Base-by-base conservation (phyloP, 2,797 vertebrate genomes). In the Melanotaenia parkinsoni region DNA sequence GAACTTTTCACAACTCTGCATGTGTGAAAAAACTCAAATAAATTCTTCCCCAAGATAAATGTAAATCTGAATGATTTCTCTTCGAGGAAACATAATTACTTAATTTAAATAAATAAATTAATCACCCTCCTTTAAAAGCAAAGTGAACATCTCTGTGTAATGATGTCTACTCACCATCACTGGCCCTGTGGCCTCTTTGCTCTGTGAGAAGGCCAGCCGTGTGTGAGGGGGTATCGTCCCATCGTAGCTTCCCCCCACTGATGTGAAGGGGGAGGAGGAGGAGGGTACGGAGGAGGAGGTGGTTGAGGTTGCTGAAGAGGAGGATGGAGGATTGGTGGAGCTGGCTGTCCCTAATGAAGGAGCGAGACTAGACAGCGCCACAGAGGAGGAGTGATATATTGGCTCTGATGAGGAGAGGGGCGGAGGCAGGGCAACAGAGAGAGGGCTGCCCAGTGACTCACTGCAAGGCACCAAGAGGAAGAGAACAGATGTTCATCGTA, bases 381-480 rank as follows among this genome's bases (percentile, higher is more conserved):
- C 89, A 0, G 93, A 91, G 50, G 96, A 92, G 67, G 96, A 92
- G 76, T 96, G 95, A 80, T 96, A 96, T 75, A 95, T 95, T 40
- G 96, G 92, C 75, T 96, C 96, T 80, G 96, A 95, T 73, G 96
- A 94, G 86, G 96, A 92, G 91, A 92, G 95, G 84, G 96, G 94
- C 84, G 94, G 90, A 81, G 96, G 91, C 92, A 93, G 95, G 81
- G 96, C 89, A 67, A 96, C 93, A 24, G 96, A 94, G 73, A 96
- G 91, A 86, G 96, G 92, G 90, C 94, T 95, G 92, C 94, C 95
- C 93, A 96, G 86, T 75, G 96, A 93, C 88, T 98, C 97, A 90
- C 97, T 99, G 91, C 57, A 68, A 60, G 37, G 70, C 56, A 58
- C 67, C 35, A 58, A 16, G 28, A 70, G 37, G 32, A 30, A 51